Evolutionary conservation across 2,113 vertebrate species (phyloP).

Genomic region (Rhinolophus ferrumequinum): DNA sequence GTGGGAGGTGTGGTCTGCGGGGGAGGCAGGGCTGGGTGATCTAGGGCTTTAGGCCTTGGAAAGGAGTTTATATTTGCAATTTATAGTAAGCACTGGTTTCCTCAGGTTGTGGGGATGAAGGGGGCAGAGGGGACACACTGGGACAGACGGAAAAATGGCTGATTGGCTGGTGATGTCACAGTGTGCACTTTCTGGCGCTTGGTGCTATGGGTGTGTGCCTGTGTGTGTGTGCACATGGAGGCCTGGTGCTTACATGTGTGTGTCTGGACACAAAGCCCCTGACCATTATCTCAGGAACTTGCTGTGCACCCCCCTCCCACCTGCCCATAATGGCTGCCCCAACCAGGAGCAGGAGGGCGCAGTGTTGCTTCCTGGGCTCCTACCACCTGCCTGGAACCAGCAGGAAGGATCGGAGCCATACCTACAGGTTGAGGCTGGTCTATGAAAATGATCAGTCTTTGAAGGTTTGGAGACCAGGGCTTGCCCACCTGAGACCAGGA

Average conservation of each 20-base stretch:
- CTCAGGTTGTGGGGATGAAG: neutral
- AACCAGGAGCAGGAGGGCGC: neutral
- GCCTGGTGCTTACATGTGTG: neutral
- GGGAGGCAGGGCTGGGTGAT: neutral
- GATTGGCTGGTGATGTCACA: neutral
- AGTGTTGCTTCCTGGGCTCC: neutral
- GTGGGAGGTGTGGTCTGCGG: neutral
- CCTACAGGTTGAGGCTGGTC: neutral
- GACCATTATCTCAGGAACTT: neutral
- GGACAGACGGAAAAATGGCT: neutral
- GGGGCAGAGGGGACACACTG: too few relatives aligned
- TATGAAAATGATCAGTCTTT: neutral
- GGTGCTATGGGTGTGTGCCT: neutral
- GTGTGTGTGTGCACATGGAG: neutral
- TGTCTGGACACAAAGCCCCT: neutral
- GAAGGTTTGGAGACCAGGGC: neutral
- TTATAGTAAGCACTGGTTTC: neutral
- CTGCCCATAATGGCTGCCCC: neutral
- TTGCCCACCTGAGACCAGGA: neutral
- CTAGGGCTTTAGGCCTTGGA: neutral
- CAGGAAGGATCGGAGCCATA: neutral
- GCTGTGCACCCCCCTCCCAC: neutral
- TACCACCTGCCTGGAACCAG: neutral
- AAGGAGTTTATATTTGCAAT: neutral
- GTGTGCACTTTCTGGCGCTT: rapidly evolving